Evolutionary conservation across 2,113 vertebrate species (phyloP), one percentile per base, ranked within the genome.

Genomic region (Gymnorhina tibicen): DNA sequence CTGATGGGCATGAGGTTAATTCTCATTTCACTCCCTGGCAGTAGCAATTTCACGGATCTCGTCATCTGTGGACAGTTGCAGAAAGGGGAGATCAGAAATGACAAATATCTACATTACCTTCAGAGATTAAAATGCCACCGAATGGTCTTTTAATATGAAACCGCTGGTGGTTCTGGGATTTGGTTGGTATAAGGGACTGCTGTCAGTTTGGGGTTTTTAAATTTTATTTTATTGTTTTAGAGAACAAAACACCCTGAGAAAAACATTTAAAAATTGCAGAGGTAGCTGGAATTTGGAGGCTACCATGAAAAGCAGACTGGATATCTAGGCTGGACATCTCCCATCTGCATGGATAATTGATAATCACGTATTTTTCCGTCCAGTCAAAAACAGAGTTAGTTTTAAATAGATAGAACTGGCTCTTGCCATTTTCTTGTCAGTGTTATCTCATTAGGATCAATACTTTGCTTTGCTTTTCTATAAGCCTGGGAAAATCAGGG

Each of bases 101-200:
- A 97, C 96, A 97, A 97, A 97, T 96, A 96, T 93, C 96, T 93
- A 78, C 94, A 97, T 97, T 97, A 96, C 91, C 93, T 96, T 80
- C 87, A 3, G 73, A 95, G 96, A 95, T 96, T 97, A 95, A 97
- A 97, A 97, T 95, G 94, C 96, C 91, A 93, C 84, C 75, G 75
- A 96, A 96, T 93, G 94, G 67, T 89, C 92, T 96, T 96, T 96
- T 95, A 69, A 94, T 94, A 69, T 21, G 73, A 91, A 91, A 83
- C 47, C 0, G 2, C 37, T 7, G 7, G 66, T 76, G 91, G 76
- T 56, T 87, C 82, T 77, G 91, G 82, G 90, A 49, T 84, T 84
- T 69, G 91, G 56, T 73, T 67, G 85, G 85, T 67, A 0, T 17
- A 8, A 90, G 73, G 47, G 85, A 58, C 63, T 3, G 1, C 20